Evolutionary conservation across 64 coral and sea anemone genomes (phyloP).

Genomic region (Pachyseris speciosa): DNA sequence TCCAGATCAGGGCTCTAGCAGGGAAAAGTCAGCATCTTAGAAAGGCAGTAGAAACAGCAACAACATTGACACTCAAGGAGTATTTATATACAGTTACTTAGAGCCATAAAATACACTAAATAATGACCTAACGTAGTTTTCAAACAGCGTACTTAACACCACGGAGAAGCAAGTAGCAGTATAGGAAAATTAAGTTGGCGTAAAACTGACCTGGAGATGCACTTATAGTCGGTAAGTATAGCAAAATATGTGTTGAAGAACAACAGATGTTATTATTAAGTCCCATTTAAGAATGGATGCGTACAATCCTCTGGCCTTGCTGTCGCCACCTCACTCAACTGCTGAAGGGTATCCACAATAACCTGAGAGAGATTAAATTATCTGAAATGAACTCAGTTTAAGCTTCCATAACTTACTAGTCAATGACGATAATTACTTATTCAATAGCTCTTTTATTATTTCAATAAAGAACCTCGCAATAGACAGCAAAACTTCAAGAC

Average conservation of each 20-base stretch:
- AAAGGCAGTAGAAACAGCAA: too few species aligned
- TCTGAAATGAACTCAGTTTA: not conserved
- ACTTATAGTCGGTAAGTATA: constrained; percentile 58
- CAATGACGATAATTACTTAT: not conserved
- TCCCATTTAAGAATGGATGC: constrained; percentile 74
- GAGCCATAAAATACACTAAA: too few species aligned
- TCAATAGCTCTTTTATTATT: too few species aligned
- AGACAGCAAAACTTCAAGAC: not conserved
- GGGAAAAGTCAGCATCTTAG: too few species aligned
- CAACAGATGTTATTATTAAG: constrained; percentile 60
- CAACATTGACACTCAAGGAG: too few species aligned
- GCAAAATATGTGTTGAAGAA: constrained; percentile 59
- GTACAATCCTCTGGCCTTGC: constrained; percentile 59
- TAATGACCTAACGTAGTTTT: too few species aligned
- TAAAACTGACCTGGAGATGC: constrained; percentile 54
- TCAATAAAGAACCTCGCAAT: too few species aligned
- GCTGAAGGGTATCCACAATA: constrained; percentile 30
- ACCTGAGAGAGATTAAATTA: not conserved
- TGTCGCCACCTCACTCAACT: constrained; percentile 63
- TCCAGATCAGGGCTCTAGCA: not conserved
- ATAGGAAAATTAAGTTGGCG: too few species aligned
- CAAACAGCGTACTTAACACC: too few species aligned
- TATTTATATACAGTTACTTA: too few species aligned
- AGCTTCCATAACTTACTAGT: not conserved
- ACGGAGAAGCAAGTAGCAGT: too few species aligned